phyloP scores from a whole-genome alignment of 1,140 invertebrate genomes.

The Drosophila neocordata region DNA sequence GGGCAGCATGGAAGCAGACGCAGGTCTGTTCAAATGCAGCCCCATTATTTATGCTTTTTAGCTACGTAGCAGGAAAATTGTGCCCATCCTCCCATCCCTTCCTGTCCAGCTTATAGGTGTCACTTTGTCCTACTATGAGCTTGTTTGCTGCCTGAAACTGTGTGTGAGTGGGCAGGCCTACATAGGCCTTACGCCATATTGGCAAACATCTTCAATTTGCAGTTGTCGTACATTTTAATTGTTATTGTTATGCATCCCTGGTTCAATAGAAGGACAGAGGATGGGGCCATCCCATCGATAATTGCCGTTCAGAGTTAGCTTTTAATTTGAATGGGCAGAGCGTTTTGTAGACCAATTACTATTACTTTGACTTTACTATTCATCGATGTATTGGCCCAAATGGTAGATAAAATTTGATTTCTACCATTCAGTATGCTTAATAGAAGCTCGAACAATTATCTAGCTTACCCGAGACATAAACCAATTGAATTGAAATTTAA shows the following conservation, averaged over 20 bases:
- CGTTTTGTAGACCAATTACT: slow-evolving; percentile 47
- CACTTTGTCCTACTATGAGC: slow-evolving; percentile 13
- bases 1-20: not conserved
- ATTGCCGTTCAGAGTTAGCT: slow-evolving; percentile 52
- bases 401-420: not conserved
- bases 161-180: not conserved
- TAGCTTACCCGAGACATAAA: not conserved
- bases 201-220: slow-evolving; percentile 74
- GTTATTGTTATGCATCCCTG: slow-evolving; percentile 74
- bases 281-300: slow-evolving; percentile 52
- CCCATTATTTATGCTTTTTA: slow-evolving; percentile 79
- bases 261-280: not conserved
- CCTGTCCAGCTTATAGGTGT: slow-evolving; percentile 14
- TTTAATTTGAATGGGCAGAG: slow-evolving; percentile 52
- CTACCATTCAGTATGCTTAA: not conserved
- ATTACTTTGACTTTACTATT: slow-evolving; percentile 20
- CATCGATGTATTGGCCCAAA: slow-evolving; percentile 14
- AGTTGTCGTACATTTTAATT: slow-evolving; percentile 80
- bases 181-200: slow-evolving; percentile 37
- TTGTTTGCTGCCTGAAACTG: not conserved
- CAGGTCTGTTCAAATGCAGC: slow-evolving; percentile 35
- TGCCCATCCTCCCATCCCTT: slow-evolving; percentile 21
- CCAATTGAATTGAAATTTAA: not conserved
- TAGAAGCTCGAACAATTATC: not conserved
- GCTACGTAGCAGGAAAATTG: slow-evolving; percentile 45